These are phyloP conservation scores for Ips nitidus DNA, from an alignment of 1,140 invertebrate species.

Conservation along the genomic window DNA sequence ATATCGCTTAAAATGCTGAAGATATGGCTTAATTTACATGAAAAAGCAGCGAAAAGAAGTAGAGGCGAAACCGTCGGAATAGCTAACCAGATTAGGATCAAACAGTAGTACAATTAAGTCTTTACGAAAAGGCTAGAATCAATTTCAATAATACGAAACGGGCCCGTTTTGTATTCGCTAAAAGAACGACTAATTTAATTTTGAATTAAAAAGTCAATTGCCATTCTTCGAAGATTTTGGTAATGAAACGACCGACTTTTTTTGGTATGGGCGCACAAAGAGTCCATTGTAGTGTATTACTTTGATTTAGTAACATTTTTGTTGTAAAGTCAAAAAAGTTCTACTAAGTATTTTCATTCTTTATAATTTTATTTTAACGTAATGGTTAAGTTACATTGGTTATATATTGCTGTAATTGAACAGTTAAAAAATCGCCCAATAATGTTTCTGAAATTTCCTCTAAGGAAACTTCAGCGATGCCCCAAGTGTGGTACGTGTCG, in stretches of 20 bases:
- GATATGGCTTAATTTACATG: constrained; percentile 41
- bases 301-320: too few relatives aligned
- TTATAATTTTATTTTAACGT: too few relatives aligned
- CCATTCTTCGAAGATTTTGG: constrained; percentile 31
- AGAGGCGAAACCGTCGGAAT: constrained; percentile 38
- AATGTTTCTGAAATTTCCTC: too few relatives aligned
- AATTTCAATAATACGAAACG: constrained; percentile 37
- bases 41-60: constrained; percentile 37
- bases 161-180: constrained; percentile 34
- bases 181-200: constrained; percentile 31
- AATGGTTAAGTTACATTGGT: too few relatives aligned
- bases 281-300: too few relatives aligned
- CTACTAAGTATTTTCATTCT: too few relatives aligned
- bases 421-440: too few relatives aligned
- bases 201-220: constrained; percentile 40
- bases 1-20: constrained; percentile 40
- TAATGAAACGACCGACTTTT: not conserved
- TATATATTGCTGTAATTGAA: too few relatives aligned
- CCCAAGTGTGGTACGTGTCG: too few relatives aligned
- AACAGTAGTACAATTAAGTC: constrained; percentile 46
- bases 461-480: too few relatives aligned
- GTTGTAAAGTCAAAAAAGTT: too few relatives aligned
- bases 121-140: constrained; percentile 42
- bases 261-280: not conserved
- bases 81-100: constrained; percentile 44